Conservation (phyloP, 2,888 invertebrate genomes). For the Ephialtes manifestator region DNA sequence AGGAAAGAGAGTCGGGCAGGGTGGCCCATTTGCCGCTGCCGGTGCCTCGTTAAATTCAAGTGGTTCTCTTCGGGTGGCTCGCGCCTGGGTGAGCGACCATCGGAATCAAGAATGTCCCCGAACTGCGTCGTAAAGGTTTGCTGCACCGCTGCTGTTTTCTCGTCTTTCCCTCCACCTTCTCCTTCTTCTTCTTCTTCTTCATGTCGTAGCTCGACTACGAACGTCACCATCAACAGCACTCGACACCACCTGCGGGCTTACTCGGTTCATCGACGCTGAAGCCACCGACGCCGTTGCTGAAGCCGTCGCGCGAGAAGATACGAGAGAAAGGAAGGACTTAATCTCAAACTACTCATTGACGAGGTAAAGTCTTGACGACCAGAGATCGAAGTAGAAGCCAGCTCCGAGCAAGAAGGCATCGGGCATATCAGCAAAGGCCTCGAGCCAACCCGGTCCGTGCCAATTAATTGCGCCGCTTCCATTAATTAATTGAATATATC, state of each 20-base stretch:
- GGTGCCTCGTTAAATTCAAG: conserved; percentile 82
- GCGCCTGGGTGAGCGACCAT: conserved; percentile 72
- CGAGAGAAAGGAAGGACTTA: conserved; percentile 73
- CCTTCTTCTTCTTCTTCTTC: conserved; percentile 51
- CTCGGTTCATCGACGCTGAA: conserved; percentile 64
- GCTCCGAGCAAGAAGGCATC: conserved; percentile 16
- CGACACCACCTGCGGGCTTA: conserved; percentile 58
- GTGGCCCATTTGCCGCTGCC: conserved; percentile 79
- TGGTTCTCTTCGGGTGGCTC: conserved; percentile 79
- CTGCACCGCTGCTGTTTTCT: conserved; percentile 57
- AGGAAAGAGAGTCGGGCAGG: conserved; percentile 70
- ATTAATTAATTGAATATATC: conserved; percentile 83
- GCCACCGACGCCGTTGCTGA: conserved; percentile 16
- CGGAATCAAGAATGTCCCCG: conserved; percentile 83
- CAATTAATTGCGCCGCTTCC: conserved; percentile 82
- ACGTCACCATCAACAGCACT: conserved; percentile 54
- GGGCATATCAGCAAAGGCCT: conserved; percentile 46
- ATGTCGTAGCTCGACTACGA: conserved; percentile 56
- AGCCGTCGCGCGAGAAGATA: conserved; percentile 58
- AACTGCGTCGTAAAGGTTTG: conserved; percentile 81
- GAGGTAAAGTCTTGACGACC: conserved; percentile 55
- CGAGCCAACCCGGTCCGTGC: conserved; percentile 46
- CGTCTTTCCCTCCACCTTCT: conserved; percentile 42
- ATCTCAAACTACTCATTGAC: conserved; percentile 73
- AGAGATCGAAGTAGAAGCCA: conserved; percentile 39